Conservation (phyloP, 2,113 vertebrate genomes). For the Phasianus colchicus region DNA sequence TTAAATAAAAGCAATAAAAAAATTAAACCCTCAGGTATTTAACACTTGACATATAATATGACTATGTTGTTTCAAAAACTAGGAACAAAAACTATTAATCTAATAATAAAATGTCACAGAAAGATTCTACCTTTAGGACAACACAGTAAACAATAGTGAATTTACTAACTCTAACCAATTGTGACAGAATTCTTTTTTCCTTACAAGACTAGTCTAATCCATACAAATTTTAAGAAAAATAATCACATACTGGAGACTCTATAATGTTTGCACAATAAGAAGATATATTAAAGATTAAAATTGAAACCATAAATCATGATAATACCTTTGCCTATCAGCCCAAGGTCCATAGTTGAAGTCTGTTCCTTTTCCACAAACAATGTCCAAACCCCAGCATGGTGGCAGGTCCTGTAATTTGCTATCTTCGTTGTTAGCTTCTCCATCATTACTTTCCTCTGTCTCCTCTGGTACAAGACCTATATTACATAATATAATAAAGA, state of each 20-base stretch:
- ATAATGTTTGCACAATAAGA: not conserved
- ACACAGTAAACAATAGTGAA: not conserved
- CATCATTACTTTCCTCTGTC: conserved; percentile 85
- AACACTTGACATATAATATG: not conserved
- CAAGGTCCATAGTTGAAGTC: conserved; percentile 99
- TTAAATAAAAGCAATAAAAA: not conserved
- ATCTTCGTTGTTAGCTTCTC: conserved; percentile 86
- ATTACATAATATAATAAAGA: conserved; percentile 31
- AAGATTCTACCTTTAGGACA: not conserved
- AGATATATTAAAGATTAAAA: not conserved
- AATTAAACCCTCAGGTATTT: not conserved
- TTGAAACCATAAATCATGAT: not conserved
- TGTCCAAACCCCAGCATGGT: conserved; percentile 97
- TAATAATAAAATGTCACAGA: not conserved
- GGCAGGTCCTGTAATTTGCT: conserved; percentile 95
- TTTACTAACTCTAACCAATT: not conserved
- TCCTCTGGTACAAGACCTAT: conserved; percentile 94
- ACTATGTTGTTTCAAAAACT: not conserved
- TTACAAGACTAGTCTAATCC: not conserved
- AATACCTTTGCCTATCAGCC: conserved; percentile 96
- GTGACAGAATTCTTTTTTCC: not conserved
- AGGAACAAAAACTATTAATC: not conserved
- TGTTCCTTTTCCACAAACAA: conserved; percentile 98
- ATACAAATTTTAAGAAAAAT: not conserved
- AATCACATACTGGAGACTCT: not conserved